Conservation (phyloP, 35 echinoderm and acorn worm species). For the Eucidaris tribuloides region DNA sequence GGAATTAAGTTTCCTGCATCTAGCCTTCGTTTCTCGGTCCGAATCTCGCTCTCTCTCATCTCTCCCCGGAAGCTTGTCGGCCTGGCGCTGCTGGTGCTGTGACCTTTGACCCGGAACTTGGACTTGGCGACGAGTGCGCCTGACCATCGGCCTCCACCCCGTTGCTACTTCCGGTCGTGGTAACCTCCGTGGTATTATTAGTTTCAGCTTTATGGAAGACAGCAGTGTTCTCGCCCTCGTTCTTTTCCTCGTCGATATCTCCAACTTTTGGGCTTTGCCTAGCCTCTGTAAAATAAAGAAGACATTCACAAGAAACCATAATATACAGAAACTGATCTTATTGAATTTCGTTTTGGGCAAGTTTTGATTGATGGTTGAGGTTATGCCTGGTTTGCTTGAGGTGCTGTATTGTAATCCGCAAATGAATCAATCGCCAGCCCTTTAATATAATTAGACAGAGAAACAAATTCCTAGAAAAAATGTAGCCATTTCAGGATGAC, state of each 20-base stretch:
- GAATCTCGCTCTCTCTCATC: constrained; percentile 11
- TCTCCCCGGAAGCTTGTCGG: neutral
- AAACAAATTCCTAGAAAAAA: no score
- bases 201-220: constrained; percentile 41
- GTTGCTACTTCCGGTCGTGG: neutral
- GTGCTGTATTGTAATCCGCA: neutral
- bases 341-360: neutral
- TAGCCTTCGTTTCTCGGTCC: no score
- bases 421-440: neutral
- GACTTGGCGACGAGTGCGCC: neutral
- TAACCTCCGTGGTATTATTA: neutral
- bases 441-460: no score
- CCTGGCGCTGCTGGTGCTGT: neutral
- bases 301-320: neutral
- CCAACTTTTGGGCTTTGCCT: neutral
- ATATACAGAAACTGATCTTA: neutral
- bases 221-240: constrained; percentile 20
- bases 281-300: constrained; percentile 6
- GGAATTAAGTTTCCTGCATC: no score
- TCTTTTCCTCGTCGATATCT: constrained; percentile 36
- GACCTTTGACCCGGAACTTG: neutral
- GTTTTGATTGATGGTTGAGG: neutral
- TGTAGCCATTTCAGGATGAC: no score
- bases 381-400: neutral
- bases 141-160: neutral